phyloP scores from a whole-genome alignment of 2,113 vertebrate genomes.

The Cephalopterus ornatus region DNA sequence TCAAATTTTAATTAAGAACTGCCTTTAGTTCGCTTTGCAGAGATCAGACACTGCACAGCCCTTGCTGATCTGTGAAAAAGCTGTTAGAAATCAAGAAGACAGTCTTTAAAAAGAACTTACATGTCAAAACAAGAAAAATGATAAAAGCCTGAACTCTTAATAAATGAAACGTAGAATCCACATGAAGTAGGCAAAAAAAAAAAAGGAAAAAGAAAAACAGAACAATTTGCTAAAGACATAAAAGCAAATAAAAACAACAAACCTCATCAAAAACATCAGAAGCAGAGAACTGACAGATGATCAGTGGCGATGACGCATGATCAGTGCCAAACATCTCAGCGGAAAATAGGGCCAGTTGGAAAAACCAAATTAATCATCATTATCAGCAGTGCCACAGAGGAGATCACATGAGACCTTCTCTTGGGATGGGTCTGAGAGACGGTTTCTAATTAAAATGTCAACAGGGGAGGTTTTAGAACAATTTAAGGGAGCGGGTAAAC shows the following conservation, averaged over 20 bases:
- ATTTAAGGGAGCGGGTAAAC: not conserved
- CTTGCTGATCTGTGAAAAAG: not conserved
- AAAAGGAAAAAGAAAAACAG: not conserved
- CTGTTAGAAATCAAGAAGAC: not conserved
- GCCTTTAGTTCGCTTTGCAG: not conserved
- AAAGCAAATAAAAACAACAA: conserved; percentile 54
- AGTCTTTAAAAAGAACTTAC: conserved; percentile 1
- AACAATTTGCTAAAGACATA: conserved; percentile 51
- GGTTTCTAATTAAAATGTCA: conserved; percentile 36
- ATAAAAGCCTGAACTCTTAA: conserved; percentile 31
- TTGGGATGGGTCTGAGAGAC: not conserved
- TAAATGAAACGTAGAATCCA: conserved; percentile 3
- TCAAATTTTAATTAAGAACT: conserved; percentile 17
- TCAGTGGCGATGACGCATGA: not conserved
- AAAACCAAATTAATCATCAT: conserved; percentile 51
- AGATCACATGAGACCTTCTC: conserved; percentile 13
- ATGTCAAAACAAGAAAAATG: conserved; percentile 56
- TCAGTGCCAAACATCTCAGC: conserved; percentile 19
- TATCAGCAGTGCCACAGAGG: conserved; percentile 24
- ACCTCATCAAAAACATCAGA: conserved; percentile 41
- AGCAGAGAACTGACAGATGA: conserved; percentile 40
- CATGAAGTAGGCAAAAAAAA: not conserved
- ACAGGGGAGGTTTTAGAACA: not conserved
- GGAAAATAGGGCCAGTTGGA: conserved; percentile 47
- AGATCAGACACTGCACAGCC: not conserved